Percentiles rank a stretch among this genome's conserved stretches.
Conservation (phyloP, 2,797 vertebrate species). For the Alca torda region DNA sequence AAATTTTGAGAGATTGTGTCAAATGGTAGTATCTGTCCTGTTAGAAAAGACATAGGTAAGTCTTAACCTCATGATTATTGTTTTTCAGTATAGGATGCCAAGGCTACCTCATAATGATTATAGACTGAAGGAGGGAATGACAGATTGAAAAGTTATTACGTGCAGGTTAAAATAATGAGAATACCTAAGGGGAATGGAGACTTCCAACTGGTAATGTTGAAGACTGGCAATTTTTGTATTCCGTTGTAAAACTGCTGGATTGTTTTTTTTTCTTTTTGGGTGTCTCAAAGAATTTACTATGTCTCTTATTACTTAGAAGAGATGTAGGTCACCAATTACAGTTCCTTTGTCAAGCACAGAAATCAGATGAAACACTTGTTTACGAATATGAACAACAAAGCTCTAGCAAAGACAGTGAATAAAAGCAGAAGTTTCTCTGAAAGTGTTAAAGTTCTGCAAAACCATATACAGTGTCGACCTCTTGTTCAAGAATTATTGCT, state of each 20-base stretch:
- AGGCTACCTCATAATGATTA: background rate
- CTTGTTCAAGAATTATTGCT: background rate
- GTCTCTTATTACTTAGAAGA: background rate
- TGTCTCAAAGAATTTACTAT: background rate
- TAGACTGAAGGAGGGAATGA: background rate
- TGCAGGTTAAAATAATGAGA: background rate
- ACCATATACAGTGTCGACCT: background rate
- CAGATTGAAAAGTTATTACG: background rate
- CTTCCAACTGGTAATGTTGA: background rate
- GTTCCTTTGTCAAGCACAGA: background rate
- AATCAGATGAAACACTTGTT: background rate
- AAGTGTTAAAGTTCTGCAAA: background rate
- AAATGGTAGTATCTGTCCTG: background rate
- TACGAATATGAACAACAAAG: rapidly evolving
- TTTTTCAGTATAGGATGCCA: background rate
- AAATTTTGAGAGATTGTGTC: background rate
- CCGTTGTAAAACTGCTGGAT: background rate
- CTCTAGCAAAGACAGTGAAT: background rate
- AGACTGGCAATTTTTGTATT: background rate
- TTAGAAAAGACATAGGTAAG: background rate
- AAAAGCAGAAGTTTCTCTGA: background rate
- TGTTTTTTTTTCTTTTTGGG: background rate
- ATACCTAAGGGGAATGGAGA: background rate
- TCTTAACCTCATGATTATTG: background rate
- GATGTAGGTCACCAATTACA: background rate